These are phyloP conservation scores for Apaloderma vittatum DNA, from an alignment of 2,113 vertebrate species.

Conservation along the genomic window DNA sequence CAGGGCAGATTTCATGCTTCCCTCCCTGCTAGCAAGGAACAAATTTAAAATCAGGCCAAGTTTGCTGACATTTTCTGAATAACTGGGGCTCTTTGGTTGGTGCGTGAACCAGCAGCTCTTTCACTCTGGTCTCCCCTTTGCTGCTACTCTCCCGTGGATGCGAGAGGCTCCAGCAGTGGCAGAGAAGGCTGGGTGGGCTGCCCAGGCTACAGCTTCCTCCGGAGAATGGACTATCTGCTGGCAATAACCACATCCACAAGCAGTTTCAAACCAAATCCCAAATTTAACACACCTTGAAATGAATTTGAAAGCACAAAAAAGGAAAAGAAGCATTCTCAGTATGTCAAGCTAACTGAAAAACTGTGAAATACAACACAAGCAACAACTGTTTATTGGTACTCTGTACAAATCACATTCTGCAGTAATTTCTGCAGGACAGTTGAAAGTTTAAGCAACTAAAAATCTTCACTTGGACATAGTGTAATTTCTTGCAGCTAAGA, in stretches of 20 bases:
- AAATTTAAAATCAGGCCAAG: background rate
- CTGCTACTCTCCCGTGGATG: fast-evolving
- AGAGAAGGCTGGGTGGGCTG: background rate
- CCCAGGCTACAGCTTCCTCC: background rate
- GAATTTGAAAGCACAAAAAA: background rate
- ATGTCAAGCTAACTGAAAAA: background rate
- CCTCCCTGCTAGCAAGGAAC: background rate
- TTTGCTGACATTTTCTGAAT: background rate
- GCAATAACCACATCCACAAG: background rate
- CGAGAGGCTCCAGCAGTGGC: background rate
- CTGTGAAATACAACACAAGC: background rate
- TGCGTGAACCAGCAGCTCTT: background rate
- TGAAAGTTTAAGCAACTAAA: background rate
- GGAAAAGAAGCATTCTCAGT: background rate
- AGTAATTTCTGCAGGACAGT: background rate
- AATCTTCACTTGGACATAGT: background rate
- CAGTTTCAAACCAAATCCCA: background rate
- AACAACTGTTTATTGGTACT: background rate
- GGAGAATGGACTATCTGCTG: background rate
- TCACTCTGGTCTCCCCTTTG: background rate
- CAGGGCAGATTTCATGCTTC: background rate
- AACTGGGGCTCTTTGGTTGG: background rate
- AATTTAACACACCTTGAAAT: background rate
- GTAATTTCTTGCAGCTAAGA: background rate
- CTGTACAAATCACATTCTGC: background rate